Percentiles rank a stretch among this genome's conserved stretches.
phyloP scores from a whole-genome alignment of 2,888 invertebrate genomes.

The Pandemis heparana region DNA sequence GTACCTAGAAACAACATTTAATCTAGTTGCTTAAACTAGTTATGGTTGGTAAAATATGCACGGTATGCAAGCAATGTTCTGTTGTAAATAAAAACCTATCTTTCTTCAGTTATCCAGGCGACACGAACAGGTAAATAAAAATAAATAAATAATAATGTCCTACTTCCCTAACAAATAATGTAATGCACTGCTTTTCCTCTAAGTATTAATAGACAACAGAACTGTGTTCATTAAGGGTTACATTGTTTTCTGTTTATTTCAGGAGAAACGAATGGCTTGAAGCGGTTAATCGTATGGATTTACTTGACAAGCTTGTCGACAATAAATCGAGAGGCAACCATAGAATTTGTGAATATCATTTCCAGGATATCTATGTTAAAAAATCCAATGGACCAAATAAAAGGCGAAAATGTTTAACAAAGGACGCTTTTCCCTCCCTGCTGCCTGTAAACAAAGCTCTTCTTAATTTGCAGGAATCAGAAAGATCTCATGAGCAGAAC shows the following conservation, averaged over 20 bases:
- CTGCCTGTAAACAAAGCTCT: conserved; percentile 28
- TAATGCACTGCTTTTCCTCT: not conserved
- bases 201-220: not conserved
- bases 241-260: conserved; percentile 17
- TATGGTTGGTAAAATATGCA: conserved; percentile 49
- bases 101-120: conserved; percentile 46
- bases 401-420: conserved; percentile 45
- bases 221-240: not conserved
- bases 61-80: conserved; percentile 47
- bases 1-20: not conserved
- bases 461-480: not conserved
- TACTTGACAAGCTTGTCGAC: conserved; percentile 45
- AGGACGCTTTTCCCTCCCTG: conserved; percentile 46
- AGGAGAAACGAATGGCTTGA: conserved; percentile 47
- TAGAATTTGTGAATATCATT: conserved; percentile 49
- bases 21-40: not conserved
- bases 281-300: conserved; percentile 47
- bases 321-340: conserved; percentile 46
- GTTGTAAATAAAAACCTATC: conserved; percentile 44
- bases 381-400: conserved; percentile 28
- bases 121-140: conserved; percentile 43
- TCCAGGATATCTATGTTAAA: conserved; percentile 43
- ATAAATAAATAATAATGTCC: not conserved
- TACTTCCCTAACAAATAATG: too few species aligned
- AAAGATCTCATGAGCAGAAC: not conserved